Evolutionary conservation across 2,113 vertebrate genomes (phyloP), one percentile per base, ranked within the genome.

Genomic region (Puma concolor): DNA sequence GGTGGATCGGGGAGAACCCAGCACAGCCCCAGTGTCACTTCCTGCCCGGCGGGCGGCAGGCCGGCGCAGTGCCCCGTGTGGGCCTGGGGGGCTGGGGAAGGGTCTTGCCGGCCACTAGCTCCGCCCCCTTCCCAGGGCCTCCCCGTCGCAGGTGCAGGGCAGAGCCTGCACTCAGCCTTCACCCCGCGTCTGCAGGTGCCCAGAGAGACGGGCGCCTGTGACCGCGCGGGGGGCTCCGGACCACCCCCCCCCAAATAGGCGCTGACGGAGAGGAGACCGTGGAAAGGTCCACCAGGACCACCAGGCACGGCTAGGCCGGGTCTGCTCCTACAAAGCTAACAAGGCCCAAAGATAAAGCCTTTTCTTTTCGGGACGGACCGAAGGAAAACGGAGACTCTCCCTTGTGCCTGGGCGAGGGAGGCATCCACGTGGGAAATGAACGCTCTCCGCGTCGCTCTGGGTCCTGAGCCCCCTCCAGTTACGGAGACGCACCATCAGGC

Each of bases 361-460:
- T 38, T 57, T 15, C 69, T 27, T 44, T 29, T 19, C 0, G 6
- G 16, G 71, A 17, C 60, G 5, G 17, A 38, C 15, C 12, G n/a
- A 44, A 14, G 63, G 36, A n/a, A 44, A 17, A 1, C 0, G 1
- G 4, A 23, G n/a, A 13, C 5, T 16, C 16, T 6, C 36, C 33
- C 38, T 1, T 0, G 17, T 10, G 15, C 21, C 21, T 0, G 0
- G 2, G 41, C 2, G 41, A 17, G 41, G 31, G 41, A 13, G 41
- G 31, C 1, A 14, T 17, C n/a, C 13, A 0, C 3, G 0, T 0
- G 25, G 2, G 15, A 17, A 0, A 6, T 0, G 21, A 13, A 2
- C 15, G 2, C 21, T 2, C 10, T 27, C 29, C 4, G 25, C 6
- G 0, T 5, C 13, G 0, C 33, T 0, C 14, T 19, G 21, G 1